These are phyloP conservation scores for Oenanthe oenanthe DNA, from an alignment of 2,113 vertebrate species.

Conservation along the genomic window DNA sequence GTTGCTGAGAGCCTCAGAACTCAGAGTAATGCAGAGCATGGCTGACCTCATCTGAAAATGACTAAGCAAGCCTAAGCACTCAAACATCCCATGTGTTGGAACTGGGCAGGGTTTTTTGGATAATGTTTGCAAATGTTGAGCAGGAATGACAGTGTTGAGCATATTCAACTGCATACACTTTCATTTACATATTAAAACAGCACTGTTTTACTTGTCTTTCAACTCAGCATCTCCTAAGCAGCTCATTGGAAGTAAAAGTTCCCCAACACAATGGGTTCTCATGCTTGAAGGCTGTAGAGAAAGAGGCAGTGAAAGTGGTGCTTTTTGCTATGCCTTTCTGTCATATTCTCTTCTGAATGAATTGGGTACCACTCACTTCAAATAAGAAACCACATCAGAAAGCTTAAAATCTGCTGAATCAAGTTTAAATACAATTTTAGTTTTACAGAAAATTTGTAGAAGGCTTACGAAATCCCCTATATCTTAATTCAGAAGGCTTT, in stretches of 20 bases:
- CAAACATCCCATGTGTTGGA: neutral
- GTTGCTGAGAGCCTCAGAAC: neutral
- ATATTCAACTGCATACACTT: neutral
- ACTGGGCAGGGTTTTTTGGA: neutral
- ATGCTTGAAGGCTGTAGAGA: neutral
- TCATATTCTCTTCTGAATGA: neutral
- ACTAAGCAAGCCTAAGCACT: neutral
- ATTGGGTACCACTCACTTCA: neutral
- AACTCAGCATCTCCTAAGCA: neutral
- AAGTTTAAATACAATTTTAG: neutral
- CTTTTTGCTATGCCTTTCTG: neutral
- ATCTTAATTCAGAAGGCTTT: neutral
- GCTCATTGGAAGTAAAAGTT: neutral
- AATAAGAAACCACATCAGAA: constrained; percentile 8
- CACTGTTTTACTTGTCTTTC: neutral
- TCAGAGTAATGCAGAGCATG: neutral
- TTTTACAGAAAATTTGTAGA: neutral
- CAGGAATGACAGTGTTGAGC: neutral
- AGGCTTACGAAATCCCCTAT: neutral
- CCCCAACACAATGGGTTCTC: rapidly evolving
- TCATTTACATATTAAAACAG: neutral
- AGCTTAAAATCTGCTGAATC: constrained; percentile 11
- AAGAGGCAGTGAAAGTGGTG: neutral
- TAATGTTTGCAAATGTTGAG: neutral
- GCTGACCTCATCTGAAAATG: constrained; percentile 1